Evolutionary conservation across 2,797 vertebrate species (phyloP).

Genomic region (Ibycter americanus): DNA sequence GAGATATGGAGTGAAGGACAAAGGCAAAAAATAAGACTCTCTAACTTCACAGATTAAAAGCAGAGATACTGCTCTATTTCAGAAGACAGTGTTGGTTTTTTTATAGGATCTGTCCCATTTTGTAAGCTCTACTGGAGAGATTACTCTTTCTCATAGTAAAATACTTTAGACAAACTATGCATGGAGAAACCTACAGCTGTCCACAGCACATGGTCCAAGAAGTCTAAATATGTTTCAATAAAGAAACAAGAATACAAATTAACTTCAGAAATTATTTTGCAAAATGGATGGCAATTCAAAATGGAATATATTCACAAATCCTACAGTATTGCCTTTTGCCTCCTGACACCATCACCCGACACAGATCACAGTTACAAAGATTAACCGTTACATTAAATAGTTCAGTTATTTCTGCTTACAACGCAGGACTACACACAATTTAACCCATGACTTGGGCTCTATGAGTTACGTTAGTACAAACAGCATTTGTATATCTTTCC

Average conservation of each 20-base stretch:
- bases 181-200: neutral
- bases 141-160: neutral
- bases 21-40: constrained; percentile 46
- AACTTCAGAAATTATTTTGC: neutral
- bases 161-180: neutral
- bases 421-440: accelerated
- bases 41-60: constrained; percentile 52
- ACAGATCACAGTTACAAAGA: neutral
- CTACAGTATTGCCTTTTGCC: neutral
- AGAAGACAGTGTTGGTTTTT: neutral
- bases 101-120: constrained; percentile 45
- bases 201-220: neutral
- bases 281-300: neutral
- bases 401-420: neutral
- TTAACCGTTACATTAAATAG: neutral
- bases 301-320: neutral
- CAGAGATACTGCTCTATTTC: constrained; percentile 32
- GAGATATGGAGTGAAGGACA: constrained; percentile 67
- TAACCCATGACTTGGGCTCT: neutral
- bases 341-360: neutral
- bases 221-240: neutral
- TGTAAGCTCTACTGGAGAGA: neutral
- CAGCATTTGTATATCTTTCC: accelerated
- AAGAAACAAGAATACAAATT: neutral
- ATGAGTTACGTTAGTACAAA: neutral